Conservation (phyloP, 1,140 invertebrate species). For the Scylla paramamosain region DNA sequence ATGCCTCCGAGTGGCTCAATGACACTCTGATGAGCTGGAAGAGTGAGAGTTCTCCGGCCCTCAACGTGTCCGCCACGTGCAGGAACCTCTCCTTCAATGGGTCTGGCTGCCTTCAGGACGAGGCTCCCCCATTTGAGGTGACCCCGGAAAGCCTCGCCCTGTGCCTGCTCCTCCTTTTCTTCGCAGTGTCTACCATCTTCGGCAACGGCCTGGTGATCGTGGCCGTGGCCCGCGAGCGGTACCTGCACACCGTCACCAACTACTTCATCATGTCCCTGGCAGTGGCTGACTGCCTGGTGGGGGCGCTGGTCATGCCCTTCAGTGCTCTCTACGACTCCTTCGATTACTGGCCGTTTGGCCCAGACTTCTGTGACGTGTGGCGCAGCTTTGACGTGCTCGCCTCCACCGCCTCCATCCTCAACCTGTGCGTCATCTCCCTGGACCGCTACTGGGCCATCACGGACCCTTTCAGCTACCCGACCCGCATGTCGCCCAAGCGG, state of each 20-base stretch:
- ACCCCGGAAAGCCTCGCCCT: slow-evolving; percentile 72
- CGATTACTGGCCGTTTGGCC: slow-evolving; percentile 80
- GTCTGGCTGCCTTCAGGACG: slow-evolving; percentile 8
- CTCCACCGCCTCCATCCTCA: slow-evolving; percentile 96
- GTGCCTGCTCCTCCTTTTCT: slow-evolving; percentile 82
- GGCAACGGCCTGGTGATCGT: slow-evolving; percentile 88
- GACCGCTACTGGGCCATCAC: slow-evolving; percentile 99
- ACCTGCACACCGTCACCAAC: slow-evolving; percentile 88
- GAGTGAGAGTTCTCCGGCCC: neutral
- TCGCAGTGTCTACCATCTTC: slow-evolving; percentile 85
- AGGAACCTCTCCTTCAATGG: slow-evolving; percentile 62
- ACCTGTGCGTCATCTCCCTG: slow-evolving; percentile 98
- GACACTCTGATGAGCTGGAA: slow-evolving; percentile 45
- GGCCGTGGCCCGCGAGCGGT: slow-evolving; percentile 86
- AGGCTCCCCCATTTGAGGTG: slow-evolving; percentile 46
- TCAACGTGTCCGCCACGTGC: slow-evolving; percentile 53
- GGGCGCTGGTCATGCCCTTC: slow-evolving; percentile 89
- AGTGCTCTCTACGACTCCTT: slow-evolving; percentile 82
- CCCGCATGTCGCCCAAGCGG: slow-evolving; percentile 91
- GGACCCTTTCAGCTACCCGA: slow-evolving; percentile 97
- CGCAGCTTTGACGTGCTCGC: slow-evolving; percentile 97
- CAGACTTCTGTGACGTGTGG: slow-evolving; percentile 96
- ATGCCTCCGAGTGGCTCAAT: slow-evolving; percentile 55
- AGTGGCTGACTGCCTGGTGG: slow-evolving; percentile 88
- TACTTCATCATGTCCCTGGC: slow-evolving; percentile 90